Base-by-base conservation (phyloP, 2,797 vertebrate genomes). In the Sebastes iracundus region DNA sequence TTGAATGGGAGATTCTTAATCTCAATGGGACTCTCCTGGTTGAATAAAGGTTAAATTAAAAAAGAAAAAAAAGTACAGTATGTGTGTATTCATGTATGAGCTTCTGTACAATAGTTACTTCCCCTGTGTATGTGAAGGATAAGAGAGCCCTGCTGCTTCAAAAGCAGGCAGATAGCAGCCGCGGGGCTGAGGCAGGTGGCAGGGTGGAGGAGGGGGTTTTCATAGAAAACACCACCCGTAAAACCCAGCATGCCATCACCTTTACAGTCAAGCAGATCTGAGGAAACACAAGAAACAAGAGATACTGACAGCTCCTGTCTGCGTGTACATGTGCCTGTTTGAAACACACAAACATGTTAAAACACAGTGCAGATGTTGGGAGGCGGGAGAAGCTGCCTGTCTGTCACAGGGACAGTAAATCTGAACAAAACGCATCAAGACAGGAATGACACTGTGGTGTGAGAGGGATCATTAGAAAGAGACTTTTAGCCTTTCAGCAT, bases 381-480 rank as follows among this genome's bases (percentile, higher is more conserved):
- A 80, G 56, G 20, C 64, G 56, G 30, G 66, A 38, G 63, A 68
- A 64, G 62, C 25, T 61, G 23, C 46, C 58, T 60, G 60, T 79
- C 61, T 68, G n/a, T 83, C 72, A 81, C 20, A 22, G 35, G 18
- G 65, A 20, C 60, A 46, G 30, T 79, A 78, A 80, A 84, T 85
- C 77, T 79, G 69, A 67, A 33, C 52, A 73, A 13, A 42, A 38
- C 4, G 7, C 62, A 81, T 78, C 69, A 69, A 61, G 52, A 59
- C 77, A 64, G 65, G 58, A 85, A 76, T 62, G 79, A 87, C 63
- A 77, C 49, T 2, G 20, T 33, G 67, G 33, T 72, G 79, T 55
- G 55, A 80, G 69, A 33, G 23, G n/a, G 13, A 73, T 35, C 53
- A 49, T 61, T 42, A 72, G 7, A 78, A 63, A 71, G 33, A 72